These are phyloP conservation scores for Microctenopoma stevenorrisi DNA, from an alignment of 2,797 vertebrate genomes.

Conservation along the genomic window DNA sequence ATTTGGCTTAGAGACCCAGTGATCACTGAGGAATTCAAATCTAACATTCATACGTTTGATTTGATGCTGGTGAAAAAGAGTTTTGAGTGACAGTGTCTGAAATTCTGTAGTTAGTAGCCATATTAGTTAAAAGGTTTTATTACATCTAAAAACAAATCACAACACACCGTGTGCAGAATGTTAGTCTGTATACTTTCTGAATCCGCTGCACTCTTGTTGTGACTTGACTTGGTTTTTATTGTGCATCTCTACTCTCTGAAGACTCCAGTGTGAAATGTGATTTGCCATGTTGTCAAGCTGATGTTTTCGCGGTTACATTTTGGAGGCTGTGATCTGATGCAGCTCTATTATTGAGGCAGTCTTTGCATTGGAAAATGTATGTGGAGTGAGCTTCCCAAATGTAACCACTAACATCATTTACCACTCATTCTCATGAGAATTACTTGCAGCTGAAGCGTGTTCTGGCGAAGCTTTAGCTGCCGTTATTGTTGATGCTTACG, in stretches of 20 bases:
- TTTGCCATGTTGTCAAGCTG: neutral
- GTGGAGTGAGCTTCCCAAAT: slow-evolving; percentile 37
- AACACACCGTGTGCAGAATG: too few relatives aligned
- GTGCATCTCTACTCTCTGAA: neutral
- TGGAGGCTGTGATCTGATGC: slow-evolving; percentile 22
- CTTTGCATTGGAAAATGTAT: slow-evolving; percentile 33
- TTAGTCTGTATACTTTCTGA: too few relatives aligned
- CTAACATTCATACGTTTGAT: too few relatives aligned
- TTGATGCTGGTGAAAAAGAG: too few relatives aligned
- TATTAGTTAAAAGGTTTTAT: too few relatives aligned
- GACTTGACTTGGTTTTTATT: neutral
- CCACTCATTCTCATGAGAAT: slow-evolving; percentile 1
- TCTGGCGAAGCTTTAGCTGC: slow-evolving; percentile 23
- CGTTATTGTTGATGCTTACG: neutral
- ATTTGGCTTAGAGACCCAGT: too few relatives aligned
- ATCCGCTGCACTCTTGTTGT: too few relatives aligned
- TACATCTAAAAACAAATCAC: too few relatives aligned
- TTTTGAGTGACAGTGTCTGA: too few relatives aligned
- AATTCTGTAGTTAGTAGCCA: too few relatives aligned
- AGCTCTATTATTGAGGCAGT: slow-evolving; percentile 30
- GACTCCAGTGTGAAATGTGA: slow-evolving; percentile 12
- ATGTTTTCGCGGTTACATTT: slow-evolving; percentile 21
- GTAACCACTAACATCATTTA: slow-evolving; percentile 14
- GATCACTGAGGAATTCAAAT: too few relatives aligned
- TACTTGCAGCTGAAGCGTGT: neutral